Conservation (phyloP, 2,113 vertebrate species). For the Riparia riparia region DNA sequence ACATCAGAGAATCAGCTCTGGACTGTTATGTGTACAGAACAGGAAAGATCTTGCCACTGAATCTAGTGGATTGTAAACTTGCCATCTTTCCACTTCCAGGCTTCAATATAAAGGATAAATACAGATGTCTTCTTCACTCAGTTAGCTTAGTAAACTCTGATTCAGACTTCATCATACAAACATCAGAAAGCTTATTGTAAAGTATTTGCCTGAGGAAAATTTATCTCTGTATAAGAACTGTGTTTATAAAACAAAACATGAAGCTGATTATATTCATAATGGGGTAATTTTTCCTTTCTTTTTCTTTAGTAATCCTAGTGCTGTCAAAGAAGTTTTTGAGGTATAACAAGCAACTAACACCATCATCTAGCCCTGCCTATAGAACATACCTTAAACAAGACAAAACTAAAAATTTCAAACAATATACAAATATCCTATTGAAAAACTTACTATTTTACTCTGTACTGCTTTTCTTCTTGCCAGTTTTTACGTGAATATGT, state of each 20-base stretch:
- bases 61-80: neutral
- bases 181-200: neutral
- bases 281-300: neutral
- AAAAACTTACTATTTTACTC: neutral
- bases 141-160: neutral
- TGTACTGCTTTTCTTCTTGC: neutral
- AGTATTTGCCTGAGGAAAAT: neutral
- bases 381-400: neutral
- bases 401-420: neutral
- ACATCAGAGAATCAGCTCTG: neutral
- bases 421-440: neutral
- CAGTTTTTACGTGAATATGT: neutral
- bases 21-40: rapidly evolving
- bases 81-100: neutral
- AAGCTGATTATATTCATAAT: neutral
- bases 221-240: neutral
- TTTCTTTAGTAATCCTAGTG: neutral
- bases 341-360: neutral
- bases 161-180: neutral
- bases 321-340: neutral
- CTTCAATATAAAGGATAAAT: neutral
- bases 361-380: neutral
- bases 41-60: neutral
- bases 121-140: neutral
- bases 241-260: neutral